These are phyloP conservation scores for Pardalotus punctatus DNA, from an alignment of 2,113 vertebrate genomes.

Conservation along the genomic window DNA sequence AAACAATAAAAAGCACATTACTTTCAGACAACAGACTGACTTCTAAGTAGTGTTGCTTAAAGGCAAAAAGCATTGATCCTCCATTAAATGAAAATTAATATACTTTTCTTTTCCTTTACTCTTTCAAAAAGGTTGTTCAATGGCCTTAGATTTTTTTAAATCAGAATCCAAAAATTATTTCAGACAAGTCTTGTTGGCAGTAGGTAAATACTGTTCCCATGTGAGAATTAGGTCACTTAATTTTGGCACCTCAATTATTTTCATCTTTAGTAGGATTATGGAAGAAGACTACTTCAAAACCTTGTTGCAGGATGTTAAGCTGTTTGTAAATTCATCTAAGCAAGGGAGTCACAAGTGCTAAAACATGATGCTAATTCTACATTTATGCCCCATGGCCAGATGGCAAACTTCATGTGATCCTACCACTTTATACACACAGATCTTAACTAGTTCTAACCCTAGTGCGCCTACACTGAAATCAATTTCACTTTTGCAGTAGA, in stretches of 20 bases:
- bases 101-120: neutral
- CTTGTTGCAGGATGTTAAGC: neutral
- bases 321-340: neutral
- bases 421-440: neutral
- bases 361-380: neutral
- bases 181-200: neutral
- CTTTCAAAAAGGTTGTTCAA: neutral
- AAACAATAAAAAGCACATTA: neutral
- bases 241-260: neutral
- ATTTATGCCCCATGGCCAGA: neutral
- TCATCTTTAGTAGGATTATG: neutral
- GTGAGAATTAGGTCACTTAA: neutral
- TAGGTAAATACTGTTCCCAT: neutral
- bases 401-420: neutral
- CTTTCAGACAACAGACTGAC: neutral
- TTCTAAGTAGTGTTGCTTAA: neutral
- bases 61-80: neutral
- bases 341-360: neutral
- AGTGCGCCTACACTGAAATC: neutral
- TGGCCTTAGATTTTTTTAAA: neutral
- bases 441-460: neutral
- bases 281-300: neutral
- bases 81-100: constrained; percentile 1
- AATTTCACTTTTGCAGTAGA: neutral
- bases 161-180: neutral